These are phyloP conservation scores for Brachionus manjavacas DNA, from an alignment of 1,140 invertebrate species.

Conservation along the genomic window DNA sequence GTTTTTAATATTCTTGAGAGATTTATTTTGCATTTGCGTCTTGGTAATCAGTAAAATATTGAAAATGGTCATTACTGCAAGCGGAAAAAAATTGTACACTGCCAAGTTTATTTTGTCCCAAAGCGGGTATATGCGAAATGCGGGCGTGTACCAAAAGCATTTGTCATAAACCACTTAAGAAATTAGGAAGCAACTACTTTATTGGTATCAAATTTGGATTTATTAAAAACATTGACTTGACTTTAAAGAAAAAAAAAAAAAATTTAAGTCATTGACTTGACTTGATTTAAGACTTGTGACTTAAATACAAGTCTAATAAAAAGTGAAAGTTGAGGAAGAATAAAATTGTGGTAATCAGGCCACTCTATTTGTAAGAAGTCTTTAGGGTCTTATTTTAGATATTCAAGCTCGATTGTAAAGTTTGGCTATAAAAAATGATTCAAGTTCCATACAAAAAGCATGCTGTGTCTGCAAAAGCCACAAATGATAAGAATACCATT, in stretches of 20 bases:
- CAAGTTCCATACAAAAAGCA: slow-evolving; percentile 16
- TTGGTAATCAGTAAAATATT: background rate
- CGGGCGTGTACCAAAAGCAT: background rate
- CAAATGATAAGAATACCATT: slow-evolving; percentile 6
- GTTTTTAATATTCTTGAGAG: background rate
- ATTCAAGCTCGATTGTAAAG: slow-evolving; percentile 15
- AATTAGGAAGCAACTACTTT: too few relatives aligned
- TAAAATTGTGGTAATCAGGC: background rate
- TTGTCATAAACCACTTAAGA: background rate
- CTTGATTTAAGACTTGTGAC: too few relatives aligned
- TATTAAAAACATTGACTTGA: too few relatives aligned
- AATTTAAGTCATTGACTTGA: too few relatives aligned
- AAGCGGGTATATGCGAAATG: background rate
- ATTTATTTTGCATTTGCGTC: background rate
- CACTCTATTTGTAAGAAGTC: background rate
- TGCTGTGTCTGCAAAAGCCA: slow-evolving; percentile 1
- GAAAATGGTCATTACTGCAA: slow-evolving; percentile 2
- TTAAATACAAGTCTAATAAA: too few relatives aligned
- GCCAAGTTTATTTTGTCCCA: slow-evolving; percentile 6
- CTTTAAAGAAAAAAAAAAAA: too few relatives aligned
- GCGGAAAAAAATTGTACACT: slow-evolving; percentile 24
- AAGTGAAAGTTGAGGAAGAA: slow-evolving; percentile 15
- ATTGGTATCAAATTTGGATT: too few relatives aligned
- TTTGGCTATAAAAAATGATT: slow-evolving; percentile 33
- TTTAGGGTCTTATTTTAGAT: background rate